Conservation (phyloP, 2,797 vertebrate genomes). For the Notoglanidium macrostoma region DNA sequence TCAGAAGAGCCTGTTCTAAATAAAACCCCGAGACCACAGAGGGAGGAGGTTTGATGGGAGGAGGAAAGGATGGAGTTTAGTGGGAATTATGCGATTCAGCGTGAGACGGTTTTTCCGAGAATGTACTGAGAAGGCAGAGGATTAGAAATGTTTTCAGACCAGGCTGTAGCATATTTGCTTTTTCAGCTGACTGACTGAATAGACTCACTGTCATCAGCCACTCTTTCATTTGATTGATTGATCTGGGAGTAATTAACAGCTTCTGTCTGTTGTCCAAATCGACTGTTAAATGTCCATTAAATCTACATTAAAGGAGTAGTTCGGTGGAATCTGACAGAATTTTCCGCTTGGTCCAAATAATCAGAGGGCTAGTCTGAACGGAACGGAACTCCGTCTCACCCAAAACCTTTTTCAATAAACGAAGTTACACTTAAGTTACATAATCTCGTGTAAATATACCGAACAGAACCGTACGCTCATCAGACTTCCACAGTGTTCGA, state of each 20-base stretch:
- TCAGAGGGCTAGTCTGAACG: not conserved
- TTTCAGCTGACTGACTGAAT: not conserved
- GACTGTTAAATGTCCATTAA: not conserved
- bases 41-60: slow-evolving; percentile 17
- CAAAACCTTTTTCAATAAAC: not conserved
- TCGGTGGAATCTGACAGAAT: not conserved
- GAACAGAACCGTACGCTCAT: not conserved
- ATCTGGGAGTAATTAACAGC: not conserved
- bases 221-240: not conserved
- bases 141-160: not conserved
- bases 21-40: slow-evolving; percentile 6
- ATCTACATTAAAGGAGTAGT: not conserved
- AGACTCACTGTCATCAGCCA: not conserved
- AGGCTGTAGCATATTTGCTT: too few species aligned
- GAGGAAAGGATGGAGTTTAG: slow-evolving; percentile 10
- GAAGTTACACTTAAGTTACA: not conserved
- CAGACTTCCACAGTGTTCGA: too few species aligned
- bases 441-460: not conserved
- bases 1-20: slow-evolving; percentile 23
- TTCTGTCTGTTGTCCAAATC: not conserved
- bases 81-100: slow-evolving; percentile 15
- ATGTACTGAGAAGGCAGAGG: not conserved
- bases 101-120: slow-evolving; percentile 6
- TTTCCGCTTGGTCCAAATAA: not conserved
- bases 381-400: not conserved